Evolutionary conservation across 2,113 vertebrate species (phyloP), one percentile per base, ranked within the genome.

Genomic region (Ameiurus melas): DNA sequence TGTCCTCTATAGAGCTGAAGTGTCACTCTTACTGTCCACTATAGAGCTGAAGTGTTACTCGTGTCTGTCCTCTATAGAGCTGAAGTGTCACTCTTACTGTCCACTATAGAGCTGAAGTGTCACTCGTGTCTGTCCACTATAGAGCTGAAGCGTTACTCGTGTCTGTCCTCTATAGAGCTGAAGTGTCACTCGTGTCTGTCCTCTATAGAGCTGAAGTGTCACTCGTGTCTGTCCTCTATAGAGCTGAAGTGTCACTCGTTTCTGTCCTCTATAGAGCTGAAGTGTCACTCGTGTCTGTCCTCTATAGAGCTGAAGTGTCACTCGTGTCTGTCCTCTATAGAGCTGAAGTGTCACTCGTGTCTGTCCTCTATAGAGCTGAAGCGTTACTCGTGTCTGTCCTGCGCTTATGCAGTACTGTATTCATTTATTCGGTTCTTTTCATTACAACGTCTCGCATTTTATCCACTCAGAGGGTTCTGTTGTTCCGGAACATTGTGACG

Each of bases 401-500:
- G n/a, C n/a, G n/a, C 1, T 19, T 57, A 2, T 33, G n/a, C n/a
- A n/a, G 5, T 27, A 27, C 14, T 14, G 22, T 27, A 4, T 27
- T 51, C 3, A 20, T 78, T 27, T 47, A 14, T 51, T 14, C 14
- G 13, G 13, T 25, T 51, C n/a, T 51, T 79, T 53, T 53, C 2
- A 36, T 83, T 36, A 62, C 62, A 25, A 47, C 19, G 6, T 55
- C 47, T 53, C 13, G 9, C 77, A 22, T 47, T 71, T 33, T 27
- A 22, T 90, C 89, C 10, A 62, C 57, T 84, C 90, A 99, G 98
- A 97, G 98, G 91, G 98, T 99, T 86, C 96, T 99, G 87, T 95
- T 99, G 81, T 99, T 99, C 94, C 94, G 98, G 82, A 99, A 98
- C 93, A 99, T 99, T 90, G 98, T 99, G 0, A 97, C 97, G 0